phyloP scores from a whole-genome alignment of 2,113 vertebrate species.

The Paralichthys olivaceus region DNA sequence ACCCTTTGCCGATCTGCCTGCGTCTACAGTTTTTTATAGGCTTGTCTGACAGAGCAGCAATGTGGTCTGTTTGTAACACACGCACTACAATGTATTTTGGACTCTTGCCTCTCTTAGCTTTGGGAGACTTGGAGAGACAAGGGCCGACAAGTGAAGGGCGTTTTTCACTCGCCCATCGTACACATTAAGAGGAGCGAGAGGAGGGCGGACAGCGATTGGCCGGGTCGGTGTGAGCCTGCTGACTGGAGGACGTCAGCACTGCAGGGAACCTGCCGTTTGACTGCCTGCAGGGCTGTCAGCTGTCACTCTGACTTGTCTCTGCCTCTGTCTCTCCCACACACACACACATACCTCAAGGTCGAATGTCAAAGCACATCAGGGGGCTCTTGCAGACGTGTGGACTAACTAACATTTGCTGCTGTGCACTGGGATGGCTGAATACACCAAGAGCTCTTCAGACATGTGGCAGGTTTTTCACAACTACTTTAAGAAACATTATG shows the following conservation, averaged over 20 bases:
- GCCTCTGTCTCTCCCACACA: background rate
- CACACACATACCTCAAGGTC: constrained; percentile 46
- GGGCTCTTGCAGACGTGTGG: constrained; percentile 40
- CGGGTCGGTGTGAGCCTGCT: background rate
- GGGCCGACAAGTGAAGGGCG: background rate
- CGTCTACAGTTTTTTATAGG: background rate
- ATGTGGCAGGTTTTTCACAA: constrained; percentile 7
- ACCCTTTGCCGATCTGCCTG: no score
- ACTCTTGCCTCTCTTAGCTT: constrained; percentile 1
- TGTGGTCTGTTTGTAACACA: background rate
- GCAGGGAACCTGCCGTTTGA: constrained; percentile 31
- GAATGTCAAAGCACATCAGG: constrained; percentile 52
- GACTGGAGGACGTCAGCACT: constrained; percentile 32
- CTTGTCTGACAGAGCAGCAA: background rate
- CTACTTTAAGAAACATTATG: background rate
- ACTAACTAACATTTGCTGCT: constrained; percentile 25
- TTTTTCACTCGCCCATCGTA: background rate
- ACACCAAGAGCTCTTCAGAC: constrained; percentile 13
- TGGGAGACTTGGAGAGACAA: background rate
- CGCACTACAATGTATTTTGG: background rate
- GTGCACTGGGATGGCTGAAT: constrained; percentile 9
- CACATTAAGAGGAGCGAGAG: background rate
- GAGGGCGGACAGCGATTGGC: background rate
- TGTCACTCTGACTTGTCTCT: constrained; percentile 46
- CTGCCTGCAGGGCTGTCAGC: constrained; percentile 60